A percentile compares a stretch with the other conserved stretches of the same genome.
These are phyloP conservation scores for Laspeyria flexula DNA, from an alignment of 2,888 invertebrate genomes.

Conservation along the genomic window DNA sequence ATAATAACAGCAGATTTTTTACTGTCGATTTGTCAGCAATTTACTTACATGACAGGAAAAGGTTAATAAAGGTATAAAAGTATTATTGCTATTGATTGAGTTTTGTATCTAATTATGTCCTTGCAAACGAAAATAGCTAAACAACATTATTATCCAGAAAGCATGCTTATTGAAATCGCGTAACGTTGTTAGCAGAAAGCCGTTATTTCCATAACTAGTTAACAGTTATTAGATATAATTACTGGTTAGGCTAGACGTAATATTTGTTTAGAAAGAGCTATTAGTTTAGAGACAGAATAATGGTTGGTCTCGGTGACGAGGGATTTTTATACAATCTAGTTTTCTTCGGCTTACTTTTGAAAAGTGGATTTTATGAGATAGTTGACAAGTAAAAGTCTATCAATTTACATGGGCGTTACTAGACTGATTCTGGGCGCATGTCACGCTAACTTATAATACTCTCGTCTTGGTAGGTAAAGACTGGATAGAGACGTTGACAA, in stretches of 20 bases:
- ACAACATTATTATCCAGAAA: too few relatives aligned
- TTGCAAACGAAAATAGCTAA: too few relatives aligned
- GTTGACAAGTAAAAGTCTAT: slow-evolving; percentile 16
- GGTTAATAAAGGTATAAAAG: too few relatives aligned
- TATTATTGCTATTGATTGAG: too few relatives aligned
- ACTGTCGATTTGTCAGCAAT: too few relatives aligned
- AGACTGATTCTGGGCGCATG: background rate
- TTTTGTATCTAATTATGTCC: too few relatives aligned
- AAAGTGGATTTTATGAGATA: slow-evolving; percentile 1
- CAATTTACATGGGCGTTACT: background rate
- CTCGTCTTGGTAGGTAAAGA: too few relatives aligned
- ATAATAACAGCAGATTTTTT: too few relatives aligned
- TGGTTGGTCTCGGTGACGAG: slow-evolving; percentile 4
- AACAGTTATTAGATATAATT: slow-evolving; percentile 35
- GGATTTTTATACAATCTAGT: slow-evolving; percentile 9
- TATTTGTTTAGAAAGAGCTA: slow-evolving; percentile 10
- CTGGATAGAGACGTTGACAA: too few relatives aligned
- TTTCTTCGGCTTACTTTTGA: slow-evolving; percentile 4
- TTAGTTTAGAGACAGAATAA: slow-evolving; percentile 15
- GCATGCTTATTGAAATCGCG: too few relatives aligned
- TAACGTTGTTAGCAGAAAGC: background rate
- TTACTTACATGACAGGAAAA: too few relatives aligned
- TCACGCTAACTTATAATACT: too few relatives aligned
- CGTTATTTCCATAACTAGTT: slow-evolving; percentile 13
- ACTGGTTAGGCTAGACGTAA: slow-evolving; percentile 4